Evolutionary conservation across 2,888 invertebrate species (phyloP), one percentile per base, ranked within the genome.

Genomic region (Meteorus colon): DNA sequence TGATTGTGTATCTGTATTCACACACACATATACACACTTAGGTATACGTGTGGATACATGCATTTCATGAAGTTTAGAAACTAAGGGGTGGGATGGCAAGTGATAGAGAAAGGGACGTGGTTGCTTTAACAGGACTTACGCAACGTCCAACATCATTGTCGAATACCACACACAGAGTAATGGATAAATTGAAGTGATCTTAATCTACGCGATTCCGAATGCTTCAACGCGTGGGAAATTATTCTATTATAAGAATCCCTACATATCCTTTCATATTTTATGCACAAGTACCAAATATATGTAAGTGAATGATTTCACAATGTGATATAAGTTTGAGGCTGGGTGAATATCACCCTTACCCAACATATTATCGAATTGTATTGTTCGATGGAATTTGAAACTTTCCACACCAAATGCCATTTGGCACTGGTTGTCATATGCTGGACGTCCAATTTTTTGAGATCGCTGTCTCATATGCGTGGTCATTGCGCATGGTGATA

Each of bases 221-320:
- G 76, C 78, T 19, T 62, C 77, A 79, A 76, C 80, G 80, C 80
- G 80, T 80, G 80, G 80, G 80, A 80, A 80, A 79, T 79, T 74
- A 77, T 75, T 77, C 68, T 70, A 76, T 19, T 6, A 14, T 34
- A 34, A 29, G 8, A 24, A 45, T 41, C 10, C 45, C 19, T 24
- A 34, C 19, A 5, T 66, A 8, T 41, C 31, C 31, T 16, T 66
- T 16, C 14, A 24, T 16, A 4, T 19, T 24, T 31, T 16, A 8
- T 8, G 2, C 1, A 34, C 12, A 63, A 16, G 16, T 0, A 14
- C 27, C 27, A 8, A 29, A 24, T 29, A 31, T 27, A 62, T 24
- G n/a, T 24, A 24, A 62, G 62, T 41, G 41, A n/a, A 67, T 41
- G 24, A 67, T 48, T 67, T n/a, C 34, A 6, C n/a, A n/a, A 48